These are phyloP conservation scores for Monochamus alternatus DNA, from an alignment of 2,888 invertebrate genomes.

Conservation along the genomic window DNA sequence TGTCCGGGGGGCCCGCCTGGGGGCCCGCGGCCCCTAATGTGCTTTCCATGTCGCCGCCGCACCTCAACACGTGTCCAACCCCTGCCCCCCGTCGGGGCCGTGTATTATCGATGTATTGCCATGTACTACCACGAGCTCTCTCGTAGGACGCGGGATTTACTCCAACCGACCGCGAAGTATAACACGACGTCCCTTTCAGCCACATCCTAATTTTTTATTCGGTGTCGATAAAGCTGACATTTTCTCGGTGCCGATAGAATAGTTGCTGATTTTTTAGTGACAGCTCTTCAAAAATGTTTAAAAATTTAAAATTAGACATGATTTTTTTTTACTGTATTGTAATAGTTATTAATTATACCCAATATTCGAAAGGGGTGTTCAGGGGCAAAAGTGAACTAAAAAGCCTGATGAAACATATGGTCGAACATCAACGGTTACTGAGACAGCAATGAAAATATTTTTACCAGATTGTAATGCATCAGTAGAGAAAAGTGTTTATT, in stretches of 20 bases:
- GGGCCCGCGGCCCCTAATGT: conserved; percentile 68
- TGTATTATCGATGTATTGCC: conserved; percentile 70
- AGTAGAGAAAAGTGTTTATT: too few species aligned
- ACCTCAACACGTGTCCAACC: conserved; percentile 72
- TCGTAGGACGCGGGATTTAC: conserved; percentile 64
- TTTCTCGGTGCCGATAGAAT: not conserved
- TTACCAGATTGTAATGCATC: too few species aligned
- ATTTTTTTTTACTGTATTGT: too few species aligned
- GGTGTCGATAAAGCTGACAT: conserved; percentile 22
- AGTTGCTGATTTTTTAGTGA: not conserved
- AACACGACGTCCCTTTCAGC: conserved; percentile 59
- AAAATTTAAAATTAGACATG: too few species aligned
- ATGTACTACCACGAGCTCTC: conserved; percentile 67
- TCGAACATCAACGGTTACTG: too few species aligned
- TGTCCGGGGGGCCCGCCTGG: conserved; percentile 63
- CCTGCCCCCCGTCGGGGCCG: conserved; percentile 61
- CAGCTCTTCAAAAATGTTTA: too few species aligned
- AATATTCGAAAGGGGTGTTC: too few species aligned
- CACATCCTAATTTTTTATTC: conserved; percentile 37
- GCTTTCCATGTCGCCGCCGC: conserved; percentile 70
- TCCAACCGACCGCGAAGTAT: conserved; percentile 67
- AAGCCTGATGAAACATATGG: too few species aligned
- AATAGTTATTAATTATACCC: too few species aligned
- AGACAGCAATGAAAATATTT: too few species aligned
- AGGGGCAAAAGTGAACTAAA: too few species aligned